These are phyloP conservation scores for Polyommatus icarus DNA, from an alignment of 2,888 invertebrate species.

Conservation along the genomic window DNA sequence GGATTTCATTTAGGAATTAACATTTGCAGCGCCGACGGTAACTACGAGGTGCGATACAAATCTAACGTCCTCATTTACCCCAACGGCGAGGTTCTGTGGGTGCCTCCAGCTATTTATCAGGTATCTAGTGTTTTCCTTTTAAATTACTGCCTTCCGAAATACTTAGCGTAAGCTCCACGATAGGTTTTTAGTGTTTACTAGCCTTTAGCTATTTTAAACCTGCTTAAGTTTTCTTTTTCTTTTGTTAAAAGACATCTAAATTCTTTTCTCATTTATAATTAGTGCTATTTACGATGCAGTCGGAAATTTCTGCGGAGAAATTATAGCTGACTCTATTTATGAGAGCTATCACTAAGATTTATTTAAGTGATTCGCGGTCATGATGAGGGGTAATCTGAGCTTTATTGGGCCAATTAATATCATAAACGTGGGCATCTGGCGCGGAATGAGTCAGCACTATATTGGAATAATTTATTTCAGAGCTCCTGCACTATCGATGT, in stretches of 20 bases:
- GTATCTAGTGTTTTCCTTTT: constrained; percentile 53
- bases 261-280: neutral
- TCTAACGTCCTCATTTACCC: constrained; percentile 99
- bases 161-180: neutral
- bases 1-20: constrained; percentile 20
- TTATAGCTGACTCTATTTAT: constrained; percentile 1
- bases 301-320: neutral
- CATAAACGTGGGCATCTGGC: neutral
- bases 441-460: neutral
- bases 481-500: constrained; percentile 99
- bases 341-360: neutral
- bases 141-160: constrained; percentile 13
- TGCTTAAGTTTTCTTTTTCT: neutral
- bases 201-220: neutral
- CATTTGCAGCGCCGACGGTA: constrained; percentile 95
- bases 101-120: constrained; percentile 99
- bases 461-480: constrained; percentile 69
- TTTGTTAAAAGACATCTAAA: neutral
- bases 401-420: constrained; percentile 4
- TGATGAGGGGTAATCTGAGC: neutral
- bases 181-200: neutral
- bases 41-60: constrained; percentile 99
- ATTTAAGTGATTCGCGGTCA: neutral
- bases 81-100: constrained; percentile 98
- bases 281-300: neutral